Evolutionary conservation across 2,113 vertebrate species (phyloP).

Genomic region (Setophaga petechia): DNA sequence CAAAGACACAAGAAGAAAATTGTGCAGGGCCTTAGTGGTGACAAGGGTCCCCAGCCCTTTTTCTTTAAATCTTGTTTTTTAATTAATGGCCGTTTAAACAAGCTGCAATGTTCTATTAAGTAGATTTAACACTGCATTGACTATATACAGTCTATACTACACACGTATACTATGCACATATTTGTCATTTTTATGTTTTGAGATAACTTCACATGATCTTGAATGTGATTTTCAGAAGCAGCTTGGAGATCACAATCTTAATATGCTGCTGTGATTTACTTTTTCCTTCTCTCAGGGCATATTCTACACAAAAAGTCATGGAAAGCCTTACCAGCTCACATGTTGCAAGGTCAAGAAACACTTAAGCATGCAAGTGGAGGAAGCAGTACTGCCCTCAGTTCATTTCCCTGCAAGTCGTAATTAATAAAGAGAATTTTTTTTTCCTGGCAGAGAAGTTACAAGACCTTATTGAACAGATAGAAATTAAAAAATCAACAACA

Average conservation of each 20-base stretch:
- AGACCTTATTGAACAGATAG: neutral
- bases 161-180: neutral
- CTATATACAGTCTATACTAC: neutral
- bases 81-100: neutral
- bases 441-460: neutral
- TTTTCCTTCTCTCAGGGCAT: neutral
- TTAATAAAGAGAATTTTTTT: neutral
- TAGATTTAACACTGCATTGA: neutral
- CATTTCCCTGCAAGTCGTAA: neutral
- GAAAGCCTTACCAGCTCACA: neutral
- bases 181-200: neutral
- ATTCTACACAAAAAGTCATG: neutral
- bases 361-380: neutral
- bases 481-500: neutral
- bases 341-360: slow-evolving; percentile 7
- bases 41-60: neutral
- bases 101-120: neutral
- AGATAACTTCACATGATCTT: neutral
- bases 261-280: neutral
- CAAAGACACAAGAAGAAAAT: neutral
- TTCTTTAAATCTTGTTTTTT: neutral
- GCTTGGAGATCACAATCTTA: neutral
- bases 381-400: neutral
- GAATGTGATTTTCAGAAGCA: neutral
- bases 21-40: neutral